These are phyloP conservation scores for Semotilus atromaculatus DNA, from an alignment of 2,797 vertebrate genomes.

Conservation along the genomic window DNA sequence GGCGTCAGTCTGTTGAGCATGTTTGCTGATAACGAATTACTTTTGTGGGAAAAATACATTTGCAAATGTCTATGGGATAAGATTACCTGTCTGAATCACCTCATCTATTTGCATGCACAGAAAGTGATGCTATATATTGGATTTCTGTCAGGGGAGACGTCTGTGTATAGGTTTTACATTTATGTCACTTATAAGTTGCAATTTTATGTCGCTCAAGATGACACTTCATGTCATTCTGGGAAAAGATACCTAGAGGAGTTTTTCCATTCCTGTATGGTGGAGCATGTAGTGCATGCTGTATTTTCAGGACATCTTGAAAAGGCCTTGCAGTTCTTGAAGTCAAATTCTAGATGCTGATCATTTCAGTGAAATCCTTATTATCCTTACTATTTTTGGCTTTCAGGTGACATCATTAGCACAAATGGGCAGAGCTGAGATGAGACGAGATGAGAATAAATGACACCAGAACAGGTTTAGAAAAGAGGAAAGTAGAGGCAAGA, in stretches of 20 bases:
- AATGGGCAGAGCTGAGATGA: no score
- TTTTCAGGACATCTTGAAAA: conserved; percentile 25
- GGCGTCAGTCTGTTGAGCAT: conserved; percentile 10
- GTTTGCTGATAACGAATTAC: conserved; percentile 16
- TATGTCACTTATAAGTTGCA: conserved; percentile 6
- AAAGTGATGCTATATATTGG: conserved; percentile 33
- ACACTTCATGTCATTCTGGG: conserved; percentile 29
- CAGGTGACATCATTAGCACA: conserved; percentile 19
- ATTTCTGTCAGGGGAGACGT: conserved; percentile 16
- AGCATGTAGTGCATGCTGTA: background rate
- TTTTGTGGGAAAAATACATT: conserved; percentile 30
- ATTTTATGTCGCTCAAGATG: background rate
- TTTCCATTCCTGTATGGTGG: background rate
- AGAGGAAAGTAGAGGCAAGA: background rate
- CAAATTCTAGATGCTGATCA: conserved; percentile 18
- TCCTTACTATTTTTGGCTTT: conserved; percentile 12
- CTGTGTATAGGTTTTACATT: conserved; percentile 23
- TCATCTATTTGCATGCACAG: conserved; percentile 38
- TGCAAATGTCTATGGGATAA: conserved; percentile 23
- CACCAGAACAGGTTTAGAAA: background rate
- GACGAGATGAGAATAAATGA: background rate
- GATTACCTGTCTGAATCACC: conserved; percentile 33
- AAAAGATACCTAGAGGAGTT: background rate
- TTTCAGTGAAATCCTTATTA: background rate
- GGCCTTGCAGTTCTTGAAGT: background rate